Percentiles rank a stretch among this genome's conserved stretches.
Evolutionary conservation across 2,113 vertebrate species (phyloP).

Genomic region (Silurus glanis): DNA sequence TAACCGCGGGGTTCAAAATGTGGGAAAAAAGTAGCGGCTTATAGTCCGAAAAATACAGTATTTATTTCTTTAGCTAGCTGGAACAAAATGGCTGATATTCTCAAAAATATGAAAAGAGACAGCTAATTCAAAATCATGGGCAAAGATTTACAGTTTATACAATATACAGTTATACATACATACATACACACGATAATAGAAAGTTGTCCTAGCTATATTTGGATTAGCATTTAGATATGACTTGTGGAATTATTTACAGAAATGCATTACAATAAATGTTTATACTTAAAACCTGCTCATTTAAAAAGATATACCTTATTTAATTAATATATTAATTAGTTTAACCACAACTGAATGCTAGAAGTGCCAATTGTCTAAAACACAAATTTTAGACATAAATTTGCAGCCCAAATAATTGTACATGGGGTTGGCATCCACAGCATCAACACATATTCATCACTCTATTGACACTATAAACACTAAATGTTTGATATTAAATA

Average conservation of each 20-base stretch:
- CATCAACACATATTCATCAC: background rate
- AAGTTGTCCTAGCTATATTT: background rate
- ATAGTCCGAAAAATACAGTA: no score
- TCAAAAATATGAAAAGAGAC: background rate
- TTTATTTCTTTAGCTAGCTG: background rate
- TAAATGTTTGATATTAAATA: slow-evolving; percentile 82
- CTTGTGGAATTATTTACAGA: slow-evolving; percentile 72
- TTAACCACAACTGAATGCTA: slow-evolving; percentile 75
- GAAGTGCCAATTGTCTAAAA: slow-evolving; percentile 69
- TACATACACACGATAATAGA: background rate
- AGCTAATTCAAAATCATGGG: background rate
- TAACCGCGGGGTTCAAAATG: no score
- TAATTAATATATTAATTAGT: slow-evolving; percentile 74
- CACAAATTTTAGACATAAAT: slow-evolving; percentile 66
- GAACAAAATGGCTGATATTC: background rate
- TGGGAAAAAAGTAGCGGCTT: no score
- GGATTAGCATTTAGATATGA: slow-evolving; percentile 5
- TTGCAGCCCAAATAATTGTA: slow-evolving; percentile 67
- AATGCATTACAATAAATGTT: slow-evolving; percentile 69
- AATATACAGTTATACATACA: background rate
- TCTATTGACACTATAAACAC: slow-evolving; percentile 71
- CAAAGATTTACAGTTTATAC: no score
- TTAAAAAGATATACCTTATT: slow-evolving; percentile 70
- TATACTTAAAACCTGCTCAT: slow-evolving; percentile 69
- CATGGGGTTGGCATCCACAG: slow-evolving; percentile 60